phyloP scores from a whole-genome alignment of 2,113 vertebrate species.

The Cynocephalus volans region DNA sequence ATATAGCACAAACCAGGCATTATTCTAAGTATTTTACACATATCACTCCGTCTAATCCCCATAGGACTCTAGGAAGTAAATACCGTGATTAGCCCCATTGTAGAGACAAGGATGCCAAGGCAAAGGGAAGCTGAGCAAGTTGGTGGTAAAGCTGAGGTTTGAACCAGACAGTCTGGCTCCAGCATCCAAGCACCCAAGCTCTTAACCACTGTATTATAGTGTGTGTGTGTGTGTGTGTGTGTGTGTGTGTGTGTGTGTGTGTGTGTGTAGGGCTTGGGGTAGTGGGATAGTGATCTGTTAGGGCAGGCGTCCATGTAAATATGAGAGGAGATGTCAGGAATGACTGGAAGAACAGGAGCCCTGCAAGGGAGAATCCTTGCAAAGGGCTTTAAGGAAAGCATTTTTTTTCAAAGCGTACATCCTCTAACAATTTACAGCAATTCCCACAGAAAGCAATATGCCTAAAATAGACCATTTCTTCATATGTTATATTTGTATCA shows the following conservation, averaged over 20 bases:
- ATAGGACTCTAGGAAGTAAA: background rate
- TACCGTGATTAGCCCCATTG: background rate
- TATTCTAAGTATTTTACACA: background rate
- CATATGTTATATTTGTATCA: conserved; percentile 70
- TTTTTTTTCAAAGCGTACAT: conserved; percentile 62
- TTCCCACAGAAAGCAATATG: conserved; percentile 60
- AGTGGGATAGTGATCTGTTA: background rate
- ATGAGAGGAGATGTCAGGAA: background rate
- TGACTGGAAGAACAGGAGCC: background rate
- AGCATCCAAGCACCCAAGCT: background rate
- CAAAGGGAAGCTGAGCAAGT: background rate
- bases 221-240: background rate
- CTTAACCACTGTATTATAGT: background rate
- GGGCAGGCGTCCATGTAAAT: background rate
- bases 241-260: background rate
- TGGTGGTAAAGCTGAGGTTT: background rate
- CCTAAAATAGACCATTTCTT: conserved; percentile 77
- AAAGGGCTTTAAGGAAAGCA: conserved; percentile 49
- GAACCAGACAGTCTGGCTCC: background rate
- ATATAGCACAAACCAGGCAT: background rate
- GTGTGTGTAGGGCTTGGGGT: rapidly evolving
- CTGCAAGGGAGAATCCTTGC: background rate
- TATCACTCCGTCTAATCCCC: background rate
- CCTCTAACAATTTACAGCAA: conserved; percentile 58
- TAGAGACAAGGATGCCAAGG: background rate